Evolutionary conservation across 2,888 invertebrate species (phyloP).

Genomic region (Pecten maximus): DNA sequence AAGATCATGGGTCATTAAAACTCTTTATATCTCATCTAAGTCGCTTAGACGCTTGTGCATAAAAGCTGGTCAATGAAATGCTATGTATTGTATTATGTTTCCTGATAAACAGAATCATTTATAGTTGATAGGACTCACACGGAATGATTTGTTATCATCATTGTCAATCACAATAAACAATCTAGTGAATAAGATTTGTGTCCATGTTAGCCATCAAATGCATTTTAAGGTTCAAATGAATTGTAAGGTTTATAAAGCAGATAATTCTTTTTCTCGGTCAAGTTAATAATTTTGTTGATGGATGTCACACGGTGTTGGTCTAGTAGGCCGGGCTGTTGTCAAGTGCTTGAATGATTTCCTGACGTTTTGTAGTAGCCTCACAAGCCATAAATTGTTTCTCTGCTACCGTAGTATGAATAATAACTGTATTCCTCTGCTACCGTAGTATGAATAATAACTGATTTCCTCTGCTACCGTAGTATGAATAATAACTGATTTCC

Average conservation of each 20-base stretch:
- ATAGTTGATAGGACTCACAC: background rate
- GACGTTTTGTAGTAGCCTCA: background rate
- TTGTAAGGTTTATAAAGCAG: background rate
- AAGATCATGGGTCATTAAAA: background rate
- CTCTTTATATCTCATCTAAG: background rate
- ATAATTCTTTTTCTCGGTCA: background rate
- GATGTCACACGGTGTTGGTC: background rate
- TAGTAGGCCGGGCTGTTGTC: background rate
- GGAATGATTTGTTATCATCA: background rate
- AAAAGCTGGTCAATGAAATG: background rate
- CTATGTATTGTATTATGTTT: background rate
- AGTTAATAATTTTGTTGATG: background rate
- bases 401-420: background rate
- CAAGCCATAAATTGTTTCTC: background rate
- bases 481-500: too few relatives aligned
- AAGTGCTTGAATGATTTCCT: constrained; percentile 21
- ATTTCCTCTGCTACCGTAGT: too few relatives aligned
- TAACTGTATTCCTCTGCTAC: too few relatives aligned
- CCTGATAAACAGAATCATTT: background rate
- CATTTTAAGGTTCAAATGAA: too few relatives aligned
- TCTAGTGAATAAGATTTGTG: background rate
- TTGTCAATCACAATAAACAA: background rate
- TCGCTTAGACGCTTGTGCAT: background rate
- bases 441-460: too few relatives aligned
- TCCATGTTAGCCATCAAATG: background rate